phyloP scores from a whole-genome alignment of 2,797 vertebrate genomes.

The Meda fulgida region DNA sequence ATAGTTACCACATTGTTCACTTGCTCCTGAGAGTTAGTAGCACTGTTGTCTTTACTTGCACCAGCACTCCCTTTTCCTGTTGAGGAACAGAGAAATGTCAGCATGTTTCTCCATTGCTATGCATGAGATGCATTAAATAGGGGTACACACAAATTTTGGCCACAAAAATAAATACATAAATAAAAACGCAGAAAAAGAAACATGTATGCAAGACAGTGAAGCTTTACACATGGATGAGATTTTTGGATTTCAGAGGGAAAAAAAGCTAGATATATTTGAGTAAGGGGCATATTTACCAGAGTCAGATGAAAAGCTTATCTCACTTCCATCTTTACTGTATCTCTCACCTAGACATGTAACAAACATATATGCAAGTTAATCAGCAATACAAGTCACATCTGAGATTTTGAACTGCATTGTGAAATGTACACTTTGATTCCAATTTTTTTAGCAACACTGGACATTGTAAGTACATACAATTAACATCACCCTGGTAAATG shows the following conservation, averaged over 20 bases:
- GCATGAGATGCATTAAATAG: background rate
- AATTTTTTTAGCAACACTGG: background rate
- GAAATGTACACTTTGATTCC: too few relatives aligned
- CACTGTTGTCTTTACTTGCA: accelerated
- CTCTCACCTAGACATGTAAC: background rate
- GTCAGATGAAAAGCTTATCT: background rate
- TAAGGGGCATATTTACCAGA: background rate
- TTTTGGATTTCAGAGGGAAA: background rate
- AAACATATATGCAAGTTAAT: background rate
- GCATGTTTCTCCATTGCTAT: background rate
- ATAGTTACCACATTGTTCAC: background rate
- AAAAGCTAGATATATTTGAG: background rate
- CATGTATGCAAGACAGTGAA: background rate
- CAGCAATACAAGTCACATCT: background rate
- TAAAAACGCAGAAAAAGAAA: background rate
- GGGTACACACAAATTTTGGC: background rate
- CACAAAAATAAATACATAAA: background rate
- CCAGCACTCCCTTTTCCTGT: background rate
- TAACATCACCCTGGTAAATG: background rate
- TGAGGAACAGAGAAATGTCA: background rate
- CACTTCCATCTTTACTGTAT: background rate
- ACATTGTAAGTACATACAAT: background rate
- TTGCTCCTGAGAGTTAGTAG: background rate
- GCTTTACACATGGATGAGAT: background rate
- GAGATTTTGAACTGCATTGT: background rate